phyloP scores from a whole-genome alignment of 2,888 invertebrate genomes.

The Apotomis turbidana region DNA sequence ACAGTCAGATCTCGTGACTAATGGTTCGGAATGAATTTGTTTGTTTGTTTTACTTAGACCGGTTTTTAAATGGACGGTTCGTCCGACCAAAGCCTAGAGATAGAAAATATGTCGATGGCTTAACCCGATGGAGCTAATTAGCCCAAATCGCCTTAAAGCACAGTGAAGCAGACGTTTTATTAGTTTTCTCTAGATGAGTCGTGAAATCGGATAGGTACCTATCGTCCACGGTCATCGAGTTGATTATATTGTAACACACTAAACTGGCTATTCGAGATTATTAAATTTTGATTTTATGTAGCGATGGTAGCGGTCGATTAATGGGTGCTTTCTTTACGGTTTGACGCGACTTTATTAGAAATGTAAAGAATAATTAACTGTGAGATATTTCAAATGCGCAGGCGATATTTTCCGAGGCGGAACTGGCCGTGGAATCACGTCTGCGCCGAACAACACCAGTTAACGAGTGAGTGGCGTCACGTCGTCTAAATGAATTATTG shows the following conservation, averaged over 20 bases:
- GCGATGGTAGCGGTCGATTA: conserved; percentile 39
- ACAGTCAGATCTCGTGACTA: conserved; percentile 83
- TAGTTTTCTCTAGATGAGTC: conserved; percentile 41
- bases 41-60: conserved; percentile 76
- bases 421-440: conserved; percentile 62
- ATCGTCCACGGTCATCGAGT: conserved; percentile 41
- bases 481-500: conserved; percentile 84
- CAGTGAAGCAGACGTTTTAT: conserved; percentile 42
- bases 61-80: conserved; percentile 52
- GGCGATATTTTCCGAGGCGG: conserved; percentile 47
- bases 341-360: conserved; percentile 35
- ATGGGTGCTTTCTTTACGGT: conserved; percentile 41
- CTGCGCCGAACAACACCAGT: conserved; percentile 66
- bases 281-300: conserved; percentile 42
- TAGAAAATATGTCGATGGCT: conserved; percentile 34
- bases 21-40: conserved; percentile 83
- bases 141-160: conserved; percentile 37
- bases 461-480: conserved; percentile 82
- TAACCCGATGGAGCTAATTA: conserved; percentile 43
- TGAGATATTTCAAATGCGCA: conserved; percentile 55
- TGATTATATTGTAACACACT: conserved; percentile 42
- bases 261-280: conserved; percentile 45
- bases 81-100: conserved; percentile 19
- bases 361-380: conserved; percentile 34
- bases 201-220: conserved; percentile 38